Base-by-base conservation (phyloP, 2,797 vertebrate genomes). In the Ptychadena robeensis region DNA sequence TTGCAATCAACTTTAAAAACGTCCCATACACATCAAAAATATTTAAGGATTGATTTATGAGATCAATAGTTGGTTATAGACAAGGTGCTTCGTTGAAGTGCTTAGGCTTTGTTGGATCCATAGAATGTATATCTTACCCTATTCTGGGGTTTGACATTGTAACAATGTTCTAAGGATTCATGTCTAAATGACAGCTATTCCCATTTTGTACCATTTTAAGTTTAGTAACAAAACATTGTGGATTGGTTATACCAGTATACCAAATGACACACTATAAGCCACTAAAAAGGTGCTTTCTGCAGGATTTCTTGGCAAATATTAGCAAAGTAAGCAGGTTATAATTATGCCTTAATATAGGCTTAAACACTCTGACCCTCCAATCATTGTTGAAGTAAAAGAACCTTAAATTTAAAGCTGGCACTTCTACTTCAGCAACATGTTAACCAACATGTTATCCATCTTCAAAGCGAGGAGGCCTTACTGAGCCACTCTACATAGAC, bases 241-340 rank as follows among this genome's bases (percentile, higher is more conserved):
- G 76, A 35, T 48, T 37, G 57, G 48, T 53, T 73, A 67, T 27
- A 44, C 66, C 31, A 59, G 65, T 61, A 44, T 71, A 73, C 64
- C 40, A 81, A 79, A 40, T 75, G 25, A 57, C 28, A 84, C 10
- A 48, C 37, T 48, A 27, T 73, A 76, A 71, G 76, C 72, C 82
- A 68, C 71, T 25, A 65, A 66, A 53, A 83, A 85, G 71, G 64
- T 85, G 77, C 71, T 53, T 37, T 37, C 31, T 32, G 28, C 48
- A 28, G 48, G 77, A 30, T 40, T 75, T 84, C 35, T 75, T 85
- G 83, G 83, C 72, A 85, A 79, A 75, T 64, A 63, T 73, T 38
- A 75, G 66, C 30, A 68, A 68, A 28, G 37, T 27, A 63, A 61
- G 59, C 22, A 64, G 32, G 78, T 59, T 25, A 27, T 40, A 40